Conservation (phyloP, 92 coral and sea anemone genomes). For the Paramuricea clavata region DNA sequence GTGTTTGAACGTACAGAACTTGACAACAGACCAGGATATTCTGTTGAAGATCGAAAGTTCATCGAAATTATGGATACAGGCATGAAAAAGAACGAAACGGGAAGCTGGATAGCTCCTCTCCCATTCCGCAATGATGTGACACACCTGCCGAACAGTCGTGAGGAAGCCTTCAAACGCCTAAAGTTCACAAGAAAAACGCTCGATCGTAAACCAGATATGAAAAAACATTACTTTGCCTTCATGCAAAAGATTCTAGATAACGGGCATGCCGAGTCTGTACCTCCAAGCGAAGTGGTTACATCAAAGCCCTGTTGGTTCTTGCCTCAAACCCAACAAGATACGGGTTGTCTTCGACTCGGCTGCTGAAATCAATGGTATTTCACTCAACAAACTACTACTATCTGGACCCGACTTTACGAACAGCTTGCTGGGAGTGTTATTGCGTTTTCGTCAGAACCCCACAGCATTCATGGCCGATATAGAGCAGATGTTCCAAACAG, state of each 20-base stretch:
- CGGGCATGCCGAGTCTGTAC: not conserved
- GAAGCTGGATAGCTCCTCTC: not conserved
- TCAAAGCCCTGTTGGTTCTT: not conserved
- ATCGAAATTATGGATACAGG: not conserved
- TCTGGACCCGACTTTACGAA: constrained; percentile 18
- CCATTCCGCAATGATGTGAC: not conserved
- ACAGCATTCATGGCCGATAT: constrained; percentile 59
- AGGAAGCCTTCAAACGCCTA: not conserved
- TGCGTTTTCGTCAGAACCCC: constrained; percentile 59
- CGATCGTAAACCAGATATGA: not conserved
- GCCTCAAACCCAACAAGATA: not conserved
- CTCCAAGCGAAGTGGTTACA: not conserved
- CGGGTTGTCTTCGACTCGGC: too few relatives aligned
- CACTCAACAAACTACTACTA: too few relatives aligned
- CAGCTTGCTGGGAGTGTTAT: constrained; percentile 54
- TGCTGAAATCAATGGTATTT: not conserved
- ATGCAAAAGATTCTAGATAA: not conserved
- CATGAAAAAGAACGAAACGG: not conserved
- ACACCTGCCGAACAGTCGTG: not conserved
- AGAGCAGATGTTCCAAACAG: constrained; percentile 67
- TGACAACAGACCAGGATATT: not conserved
- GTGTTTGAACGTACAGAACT: not conserved
- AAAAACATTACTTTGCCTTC: not conserved
- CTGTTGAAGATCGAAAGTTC: not conserved
- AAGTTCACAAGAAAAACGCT: not conserved